Evolutionary conservation across 2,113 vertebrate genomes (phyloP).

Genomic region (Stomatorhinus ivindoensis): DNA sequence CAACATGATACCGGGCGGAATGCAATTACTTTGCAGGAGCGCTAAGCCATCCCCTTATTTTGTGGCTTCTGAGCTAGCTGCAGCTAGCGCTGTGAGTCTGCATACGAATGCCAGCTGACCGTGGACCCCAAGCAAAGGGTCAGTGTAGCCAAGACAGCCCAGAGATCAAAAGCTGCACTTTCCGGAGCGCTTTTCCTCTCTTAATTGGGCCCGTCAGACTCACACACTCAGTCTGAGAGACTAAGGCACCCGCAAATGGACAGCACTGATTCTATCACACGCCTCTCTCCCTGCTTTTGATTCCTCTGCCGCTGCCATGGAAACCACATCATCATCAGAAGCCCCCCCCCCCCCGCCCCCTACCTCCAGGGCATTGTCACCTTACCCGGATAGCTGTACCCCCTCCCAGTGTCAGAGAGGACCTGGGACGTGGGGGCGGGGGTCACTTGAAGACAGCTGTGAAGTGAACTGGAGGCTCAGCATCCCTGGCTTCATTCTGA

Average conservation of each 20-base stretch:
- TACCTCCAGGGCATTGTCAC: neutral
- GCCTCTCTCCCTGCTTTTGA: slow-evolving; percentile 31
- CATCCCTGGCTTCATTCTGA: neutral
- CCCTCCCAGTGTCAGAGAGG: neutral
- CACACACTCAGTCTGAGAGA: neutral
- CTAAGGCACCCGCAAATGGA: slow-evolving; percentile 41
- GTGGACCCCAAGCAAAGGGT: neutral
- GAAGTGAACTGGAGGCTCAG: neutral
- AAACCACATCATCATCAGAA: slow-evolving; percentile 35
- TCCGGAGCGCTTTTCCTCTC: neutral
- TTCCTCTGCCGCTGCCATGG: slow-evolving; percentile 45
- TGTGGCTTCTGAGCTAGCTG: neutral
- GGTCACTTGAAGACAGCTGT: neutral
- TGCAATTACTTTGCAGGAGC: slow-evolving; percentile 6
- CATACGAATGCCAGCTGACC: neutral
- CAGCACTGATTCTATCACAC: slow-evolving; percentile 42
- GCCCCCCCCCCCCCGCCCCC: neutral
- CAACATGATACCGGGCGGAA: neutral
- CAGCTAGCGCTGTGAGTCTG: neutral
- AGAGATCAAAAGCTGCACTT: neutral
- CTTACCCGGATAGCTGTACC: neutral
- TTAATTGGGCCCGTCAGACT: slow-evolving; percentile 17
- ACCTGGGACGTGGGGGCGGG: neutral
- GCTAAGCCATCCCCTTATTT: slow-evolving; percentile 1
- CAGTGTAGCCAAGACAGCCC: neutral